Percentiles rank a stretch among this genome's conserved stretches.
Conservation (phyloP, 2,113 vertebrate genomes). For the Vidua macroura region DNA sequence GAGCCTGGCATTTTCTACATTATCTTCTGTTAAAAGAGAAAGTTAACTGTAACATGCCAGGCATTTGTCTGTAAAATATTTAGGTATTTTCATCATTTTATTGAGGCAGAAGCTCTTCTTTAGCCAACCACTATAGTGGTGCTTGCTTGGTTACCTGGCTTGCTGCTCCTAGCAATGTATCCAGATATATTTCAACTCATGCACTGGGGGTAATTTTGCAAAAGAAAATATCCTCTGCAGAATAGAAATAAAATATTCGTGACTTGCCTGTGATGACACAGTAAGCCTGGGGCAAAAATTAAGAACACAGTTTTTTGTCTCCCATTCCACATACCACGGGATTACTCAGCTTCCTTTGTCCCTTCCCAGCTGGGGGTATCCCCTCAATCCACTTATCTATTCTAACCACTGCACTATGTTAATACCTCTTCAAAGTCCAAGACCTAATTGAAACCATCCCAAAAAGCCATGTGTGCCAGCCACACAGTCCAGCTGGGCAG, state of each 20-base stretch:
- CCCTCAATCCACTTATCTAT: background rate
- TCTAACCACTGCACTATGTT: background rate
- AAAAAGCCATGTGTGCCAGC: background rate
- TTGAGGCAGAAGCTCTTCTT: background rate
- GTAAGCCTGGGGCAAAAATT: background rate
- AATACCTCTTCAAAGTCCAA: background rate
- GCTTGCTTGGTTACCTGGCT: background rate
- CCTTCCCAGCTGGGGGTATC: background rate
- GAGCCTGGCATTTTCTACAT: background rate
- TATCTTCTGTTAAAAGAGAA: background rate
- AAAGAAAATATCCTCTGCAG: background rate
- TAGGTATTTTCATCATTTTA: background rate
- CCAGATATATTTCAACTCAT: background rate
- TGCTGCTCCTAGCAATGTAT: background rate
- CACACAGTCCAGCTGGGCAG: background rate
- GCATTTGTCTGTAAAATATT: background rate
- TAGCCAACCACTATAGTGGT: rapidly evolving
- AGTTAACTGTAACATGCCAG: background rate
- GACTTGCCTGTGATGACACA: background rate
- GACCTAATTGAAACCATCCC: background rate
- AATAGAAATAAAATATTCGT: background rate
- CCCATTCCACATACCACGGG: background rate
- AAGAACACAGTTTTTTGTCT: background rate
- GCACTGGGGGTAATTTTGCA: background rate
- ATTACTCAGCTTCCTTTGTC: constrained; percentile 16